phyloP scores from a whole-genome alignment of 1,140 invertebrate genomes.

The Drosophila serrata region DNA sequence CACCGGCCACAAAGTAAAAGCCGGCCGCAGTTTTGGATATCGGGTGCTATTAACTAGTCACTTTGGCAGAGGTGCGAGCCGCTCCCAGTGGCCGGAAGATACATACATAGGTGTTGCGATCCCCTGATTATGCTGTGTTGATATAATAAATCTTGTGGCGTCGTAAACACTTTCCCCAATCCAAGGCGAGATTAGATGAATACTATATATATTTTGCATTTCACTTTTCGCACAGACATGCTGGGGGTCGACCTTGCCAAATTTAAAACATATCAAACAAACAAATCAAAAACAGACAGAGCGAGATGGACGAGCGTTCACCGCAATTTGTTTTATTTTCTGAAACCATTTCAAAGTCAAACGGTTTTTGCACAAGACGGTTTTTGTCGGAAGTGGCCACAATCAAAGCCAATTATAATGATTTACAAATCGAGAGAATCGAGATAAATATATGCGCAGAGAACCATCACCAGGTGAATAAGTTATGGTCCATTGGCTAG shows the following conservation, averaged over 20 bases:
- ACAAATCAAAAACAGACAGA: slow-evolving; percentile 70
- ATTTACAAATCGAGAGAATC: slow-evolving; percentile 46
- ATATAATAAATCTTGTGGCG: slow-evolving; percentile 42
- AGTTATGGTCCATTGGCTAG: slow-evolving; percentile 33
- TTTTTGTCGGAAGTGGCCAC: slow-evolving; percentile 42
- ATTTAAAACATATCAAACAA: slow-evolving; percentile 73
- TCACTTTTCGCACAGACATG: slow-evolving; percentile 54
- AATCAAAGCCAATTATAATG: slow-evolving; percentile 56
- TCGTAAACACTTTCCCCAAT: slow-evolving; percentile 22
- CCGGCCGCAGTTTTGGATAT: slow-evolving; percentile 27
- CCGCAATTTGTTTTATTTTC: slow-evolving; percentile 35
- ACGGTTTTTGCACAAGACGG: slow-evolving; percentile 45
- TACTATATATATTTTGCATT: slow-evolving; percentile 46
- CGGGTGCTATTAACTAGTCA: slow-evolving; percentile 63
- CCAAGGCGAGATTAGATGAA: slow-evolving; percentile 13
- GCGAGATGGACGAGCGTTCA: slow-evolving; percentile 24
- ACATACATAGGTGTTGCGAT: slow-evolving; percentile 14
- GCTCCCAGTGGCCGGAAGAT: not conserved
- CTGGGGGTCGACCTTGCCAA: slow-evolving; percentile 59
- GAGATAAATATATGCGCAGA: slow-evolving; percentile 17
- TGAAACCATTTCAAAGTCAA: slow-evolving; percentile 46
- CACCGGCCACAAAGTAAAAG: slow-evolving; percentile 43
- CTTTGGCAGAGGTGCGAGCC: slow-evolving; percentile 36
- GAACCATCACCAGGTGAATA: slow-evolving; percentile 41
- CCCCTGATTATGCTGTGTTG: slow-evolving; percentile 43